Evolutionary conservation across 1,140 invertebrate genomes (phyloP), one percentile per base, ranked within the genome.

Genomic region (Chionoecetes opilio): DNA sequence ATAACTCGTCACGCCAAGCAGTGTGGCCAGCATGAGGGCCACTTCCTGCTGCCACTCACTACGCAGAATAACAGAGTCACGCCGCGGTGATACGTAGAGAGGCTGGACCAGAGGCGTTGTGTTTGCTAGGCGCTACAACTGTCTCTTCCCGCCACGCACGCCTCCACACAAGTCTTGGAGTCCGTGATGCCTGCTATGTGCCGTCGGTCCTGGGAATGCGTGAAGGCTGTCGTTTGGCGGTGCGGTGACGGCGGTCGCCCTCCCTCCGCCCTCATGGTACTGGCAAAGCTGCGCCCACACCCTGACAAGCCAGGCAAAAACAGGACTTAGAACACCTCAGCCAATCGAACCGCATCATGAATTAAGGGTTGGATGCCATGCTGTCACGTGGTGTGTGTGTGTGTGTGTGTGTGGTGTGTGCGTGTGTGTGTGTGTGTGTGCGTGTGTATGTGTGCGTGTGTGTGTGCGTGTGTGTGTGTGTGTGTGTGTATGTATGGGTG

Each of bases 371-470:
- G n/a, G 5, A 21, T 26, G n/a, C 21, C 63, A 75, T 75, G 11
- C 63, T n/a, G 2, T 2, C 21, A 75, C 1, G 2, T n/a, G 26
- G 5, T 75, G n/a, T n/a, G n/a, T 75, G n/a, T 26, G n/a, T 75
- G 63, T 75, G 63, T 75, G 63, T 75, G 63, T 75, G 63, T 75
- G 63, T n/a, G n/a, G n/a, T n/a, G n/a, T n/a, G n/a, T n/a, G n/a
- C n/a, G n/a, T n/a, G n/a, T n/a, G n/a, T n/a, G n/a, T n/a, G n/a
- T n/a, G n/a, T n/a, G n/a, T n/a, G n/a, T n/a, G n/a, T n/a, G n/a
- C n/a, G n/a, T n/a, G n/a, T n/a, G n/a, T n/a, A n/a, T n/a, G n/a
- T n/a, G n/a, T n/a, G n/a, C n/a, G n/a, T n/a, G n/a, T 34, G 63
- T 75, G 46, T 53, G 46, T 53, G 9, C 11, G 46, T 53, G n/a